These are phyloP conservation scores for Serinus canaria DNA, from an alignment of 2,113 vertebrate species.

Conservation along the genomic window DNA sequence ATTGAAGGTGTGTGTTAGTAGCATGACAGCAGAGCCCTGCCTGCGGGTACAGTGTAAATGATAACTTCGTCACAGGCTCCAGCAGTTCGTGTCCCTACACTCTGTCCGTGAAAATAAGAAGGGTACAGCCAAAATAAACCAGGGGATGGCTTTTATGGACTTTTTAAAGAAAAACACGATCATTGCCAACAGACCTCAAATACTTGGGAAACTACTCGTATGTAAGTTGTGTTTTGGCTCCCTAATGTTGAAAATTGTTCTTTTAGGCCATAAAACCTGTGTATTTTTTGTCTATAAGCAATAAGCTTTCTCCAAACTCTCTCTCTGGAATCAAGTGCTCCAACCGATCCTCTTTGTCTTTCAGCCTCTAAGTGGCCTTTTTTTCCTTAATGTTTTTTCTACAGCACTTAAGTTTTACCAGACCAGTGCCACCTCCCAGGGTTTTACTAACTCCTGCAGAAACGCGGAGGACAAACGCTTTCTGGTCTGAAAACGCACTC, in stretches of 20 bases:
- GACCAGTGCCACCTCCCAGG: no score
- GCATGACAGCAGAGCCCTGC: background rate
- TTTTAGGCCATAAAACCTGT: background rate
- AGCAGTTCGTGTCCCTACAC: background rate
- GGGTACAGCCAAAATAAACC: background rate
- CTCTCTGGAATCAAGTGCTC: background rate
- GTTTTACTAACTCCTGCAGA: background rate
- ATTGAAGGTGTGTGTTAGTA: background rate
- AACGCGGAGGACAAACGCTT: background rate
- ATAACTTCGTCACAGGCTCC: background rate
- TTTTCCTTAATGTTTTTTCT: background rate
- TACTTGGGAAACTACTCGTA: background rate
- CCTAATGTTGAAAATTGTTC: background rate
- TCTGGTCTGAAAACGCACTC: no score
- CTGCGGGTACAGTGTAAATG: background rate
- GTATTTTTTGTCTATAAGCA: background rate
- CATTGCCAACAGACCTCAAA: background rate
- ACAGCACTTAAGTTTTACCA: background rate
- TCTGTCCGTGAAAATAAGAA: background rate
- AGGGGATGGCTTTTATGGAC: background rate
- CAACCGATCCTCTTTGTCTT: background rate
- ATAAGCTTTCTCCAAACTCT: background rate
- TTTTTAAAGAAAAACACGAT: background rate
- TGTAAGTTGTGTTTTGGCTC: background rate
- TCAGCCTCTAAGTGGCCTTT: background rate